Base-by-base conservation (phyloP, 2,113 vertebrate species). In the Terrapene triunguis region DNA sequence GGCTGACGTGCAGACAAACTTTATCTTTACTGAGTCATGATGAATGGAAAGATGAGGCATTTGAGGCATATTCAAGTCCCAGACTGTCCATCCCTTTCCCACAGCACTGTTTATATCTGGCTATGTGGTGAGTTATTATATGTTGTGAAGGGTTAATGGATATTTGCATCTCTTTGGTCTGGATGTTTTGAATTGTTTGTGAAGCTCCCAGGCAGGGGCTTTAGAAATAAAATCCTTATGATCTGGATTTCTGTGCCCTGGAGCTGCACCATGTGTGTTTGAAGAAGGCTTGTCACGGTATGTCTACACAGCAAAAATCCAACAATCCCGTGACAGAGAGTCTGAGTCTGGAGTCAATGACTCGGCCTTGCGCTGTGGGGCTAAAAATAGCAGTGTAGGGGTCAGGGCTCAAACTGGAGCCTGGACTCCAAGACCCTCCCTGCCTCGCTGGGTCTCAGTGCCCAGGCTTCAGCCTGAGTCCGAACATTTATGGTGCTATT, bases 211-310 rank as follows among this genome's bases (percentile, higher is more conserved):
- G 88, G 27, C 10, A 81, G 38, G 47, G 48, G 16, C 35, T 17
- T 69, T 69, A 69, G 14, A 89, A 72, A 53, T 0, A 0, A 90
- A 5, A 21, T 2, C 5, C 2, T 29, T 25, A 10, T 17, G 10
- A 47, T 54, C 27, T 83, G 53, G 27, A 69, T 42, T 93, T 25
- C 85, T 76, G 11, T 48, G 59, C 54, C 47, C 32, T 11, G 22
- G 4, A 51, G 5, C 87, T 89, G 65, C 16, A 54, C 50, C 3
- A 6, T 24, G 57, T 1, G 1, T 22, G 69, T 69, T 69, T 69
- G 32, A 32, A 27, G 51, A 85, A 54, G 69, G 83, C 62, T 10
- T 35, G 62, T 17, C 17, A 16, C 6, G 6, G 91, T 84, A 55
- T 1, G 5, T 16, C n/a, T 44, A 57, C 55, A 27, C 55, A 57